These are phyloP conservation scores for Squalus acanthias DNA, from an alignment of 2,797 vertebrate species.

Conservation along the genomic window DNA sequence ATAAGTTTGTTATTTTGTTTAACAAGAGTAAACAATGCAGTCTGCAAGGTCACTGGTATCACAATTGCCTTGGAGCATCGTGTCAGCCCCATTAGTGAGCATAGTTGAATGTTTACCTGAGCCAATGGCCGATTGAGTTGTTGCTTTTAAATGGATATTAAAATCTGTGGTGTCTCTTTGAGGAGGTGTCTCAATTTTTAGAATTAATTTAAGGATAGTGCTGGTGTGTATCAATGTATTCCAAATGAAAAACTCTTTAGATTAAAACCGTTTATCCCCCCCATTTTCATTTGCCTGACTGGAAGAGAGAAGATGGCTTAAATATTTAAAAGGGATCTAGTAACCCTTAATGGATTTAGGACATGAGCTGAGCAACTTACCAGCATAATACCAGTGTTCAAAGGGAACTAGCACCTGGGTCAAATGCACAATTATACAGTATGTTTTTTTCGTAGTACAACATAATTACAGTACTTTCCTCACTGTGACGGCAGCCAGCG, in stretches of 20 bases:
- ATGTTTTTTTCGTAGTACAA: neutral
- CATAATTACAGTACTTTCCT: neutral
- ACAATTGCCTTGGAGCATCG: neutral
- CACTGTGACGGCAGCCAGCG: neutral
- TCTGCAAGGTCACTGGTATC: neutral
- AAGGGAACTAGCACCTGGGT: neutral
- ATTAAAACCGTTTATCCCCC: neutral
- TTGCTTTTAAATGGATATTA: neutral
- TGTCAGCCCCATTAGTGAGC: neutral
- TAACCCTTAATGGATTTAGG: neutral
- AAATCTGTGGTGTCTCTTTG: neutral
- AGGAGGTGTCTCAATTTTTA: neutral
- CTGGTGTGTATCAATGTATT: neutral
- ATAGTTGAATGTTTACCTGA: neutral
- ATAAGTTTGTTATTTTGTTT: neutral
- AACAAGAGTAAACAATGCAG: neutral
- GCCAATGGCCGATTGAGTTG: neutral
- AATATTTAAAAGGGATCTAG: conserved; percentile 19
- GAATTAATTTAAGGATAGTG: neutral
- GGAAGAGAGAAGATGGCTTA: neutral
- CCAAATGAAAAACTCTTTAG: neutral
- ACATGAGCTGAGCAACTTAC: neutral
- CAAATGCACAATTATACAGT: neutral
- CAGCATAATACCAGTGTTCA: neutral
- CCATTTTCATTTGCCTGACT: neutral